Evolutionary conservation across 2,797 vertebrate species (phyloP).

Genomic region (Takifugu rubripes): DNA sequence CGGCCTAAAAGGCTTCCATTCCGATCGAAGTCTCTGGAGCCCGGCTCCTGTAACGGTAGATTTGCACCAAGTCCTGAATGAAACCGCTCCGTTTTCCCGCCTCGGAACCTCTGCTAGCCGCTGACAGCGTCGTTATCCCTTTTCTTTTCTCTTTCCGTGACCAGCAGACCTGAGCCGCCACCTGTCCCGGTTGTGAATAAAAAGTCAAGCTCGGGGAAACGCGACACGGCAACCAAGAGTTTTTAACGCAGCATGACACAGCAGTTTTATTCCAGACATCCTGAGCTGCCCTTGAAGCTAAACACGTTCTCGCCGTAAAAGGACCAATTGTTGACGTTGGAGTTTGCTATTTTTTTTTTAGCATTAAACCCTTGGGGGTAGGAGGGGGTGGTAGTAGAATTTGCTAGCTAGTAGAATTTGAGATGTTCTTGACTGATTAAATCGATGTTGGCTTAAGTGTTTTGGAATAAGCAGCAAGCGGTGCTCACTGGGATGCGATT

Average conservation of each 20-base stretch:
- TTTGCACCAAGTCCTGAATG: conserved; percentile 14
- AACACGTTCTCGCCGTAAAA: conserved; percentile 2
- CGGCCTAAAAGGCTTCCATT: neutral
- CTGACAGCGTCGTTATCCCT: conserved; percentile 16
- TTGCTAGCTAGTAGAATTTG: too few relatives aligned
- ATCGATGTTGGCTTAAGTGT: too few relatives aligned
- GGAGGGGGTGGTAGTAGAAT: too few relatives aligned
- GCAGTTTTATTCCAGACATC: conserved; percentile 26
- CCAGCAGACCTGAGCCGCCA: conserved; percentile 24
- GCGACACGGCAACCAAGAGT: conserved; percentile 2
- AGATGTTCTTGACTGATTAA: too few relatives aligned
- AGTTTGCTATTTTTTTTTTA: too few relatives aligned
- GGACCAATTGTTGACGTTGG: conserved; percentile 2
- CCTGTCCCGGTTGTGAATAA: conserved; percentile 32
- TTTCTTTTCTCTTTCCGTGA: conserved; percentile 20
- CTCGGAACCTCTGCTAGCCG: conserved; percentile 6
- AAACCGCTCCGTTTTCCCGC: conserved; percentile 1
- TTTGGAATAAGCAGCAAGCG: neutral
- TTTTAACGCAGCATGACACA: conserved; percentile 12
- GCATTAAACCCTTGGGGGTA: too few relatives aligned
- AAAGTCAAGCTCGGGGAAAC: conserved; percentile 28
- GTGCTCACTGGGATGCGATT: conserved; percentile 21
- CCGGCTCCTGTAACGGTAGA: neutral
- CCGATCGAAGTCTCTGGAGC: conserved; percentile 4
- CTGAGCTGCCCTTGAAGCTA: conserved; percentile 14